Evolutionary conservation across 2,797 vertebrate species (phyloP), one percentile per base, ranked within the genome.

Genomic region (Mus minutoides): DNA sequence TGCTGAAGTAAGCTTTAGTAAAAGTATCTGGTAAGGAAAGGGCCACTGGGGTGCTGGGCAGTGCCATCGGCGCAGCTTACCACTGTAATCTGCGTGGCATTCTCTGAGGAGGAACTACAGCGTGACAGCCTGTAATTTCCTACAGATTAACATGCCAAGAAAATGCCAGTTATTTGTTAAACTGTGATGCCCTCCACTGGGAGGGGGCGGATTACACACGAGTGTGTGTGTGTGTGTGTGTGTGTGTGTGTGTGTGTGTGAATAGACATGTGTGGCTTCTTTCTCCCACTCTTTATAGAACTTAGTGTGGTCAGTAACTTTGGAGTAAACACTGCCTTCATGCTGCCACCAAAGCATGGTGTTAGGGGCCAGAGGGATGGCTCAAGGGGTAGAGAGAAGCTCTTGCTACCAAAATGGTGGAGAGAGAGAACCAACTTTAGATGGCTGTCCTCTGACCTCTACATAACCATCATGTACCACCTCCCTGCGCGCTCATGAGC

Each of bases 141-240:
- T 92, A 46, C 86, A 94, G 62, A 80, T 46, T n/a, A 91, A 52
- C 64, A 60, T 11, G 62, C 94, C 92, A 91, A 94, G 91, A 88
- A 96, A 95, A 83, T 64, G 54, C 76, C 94, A 78, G 56, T 79
- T 60, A 52, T 37, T 77, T 67, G 71, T 2, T 88, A 82, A 83
- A 92, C 90, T 69, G 80, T 24, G 77, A 64, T 24, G 67, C 67
- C 54, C 92, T 90, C 60, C 79, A 34, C 88, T 85, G 37, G 5
- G 1, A 4, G 37, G 3, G 0, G 85, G 49, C 34, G 4, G n/a
- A 3, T 40, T 31, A 64, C 56, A 88, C 12, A n/a, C 24, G 2
- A 2, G 54, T 11, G 43, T 56, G 31, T 31, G 34, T 11, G 43
- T 56, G 31, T 31, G 34, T 11, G 43, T 56, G 31, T 56, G 17